Conservation (phyloP, 2,797 vertebrate genomes). For the Halcyon badia region DNA sequence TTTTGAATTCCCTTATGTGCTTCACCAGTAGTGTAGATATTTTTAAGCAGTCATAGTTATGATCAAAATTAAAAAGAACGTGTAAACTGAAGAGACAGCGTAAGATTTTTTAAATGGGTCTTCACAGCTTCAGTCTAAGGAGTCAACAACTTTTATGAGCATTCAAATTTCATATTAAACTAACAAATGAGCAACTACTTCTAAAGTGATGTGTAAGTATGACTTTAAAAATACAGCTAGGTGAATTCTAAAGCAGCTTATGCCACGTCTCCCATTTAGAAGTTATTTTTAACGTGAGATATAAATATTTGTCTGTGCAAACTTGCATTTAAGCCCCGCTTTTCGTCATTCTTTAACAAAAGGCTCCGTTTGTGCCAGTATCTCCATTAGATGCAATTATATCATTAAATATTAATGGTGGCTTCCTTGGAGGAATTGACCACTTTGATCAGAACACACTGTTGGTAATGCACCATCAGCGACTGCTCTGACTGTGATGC, state of each 20-base stretch:
- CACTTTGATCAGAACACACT: constrained; percentile 53
- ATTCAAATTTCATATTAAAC: constrained; percentile 2
- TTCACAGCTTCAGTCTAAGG: not conserved
- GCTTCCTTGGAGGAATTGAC: constrained; percentile 67
- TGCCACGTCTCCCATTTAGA: not conserved
- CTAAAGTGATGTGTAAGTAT: not conserved
- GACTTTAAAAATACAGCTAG: not conserved
- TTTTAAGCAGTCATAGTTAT: not conserved
- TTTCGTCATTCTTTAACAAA: constrained; percentile 36
- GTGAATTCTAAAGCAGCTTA: not conserved
- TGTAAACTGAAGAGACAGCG: accelerated
- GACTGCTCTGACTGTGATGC: not conserved
- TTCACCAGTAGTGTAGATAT: not conserved
- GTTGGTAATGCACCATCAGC: constrained; percentile 69
- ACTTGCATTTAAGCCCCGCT: constrained; percentile 19
- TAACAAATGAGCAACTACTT: not conserved
- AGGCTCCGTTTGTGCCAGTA: constrained; percentile 57
- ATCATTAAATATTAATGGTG: constrained; percentile 89
- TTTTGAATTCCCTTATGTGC: not conserved
- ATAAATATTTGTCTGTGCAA: constrained; percentile 62
- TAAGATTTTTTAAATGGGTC: not conserved
- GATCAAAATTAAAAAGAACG: not conserved
- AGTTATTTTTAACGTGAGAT: constrained; percentile 15
- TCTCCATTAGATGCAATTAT: constrained; percentile 84
- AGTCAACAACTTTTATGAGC: not conserved